Evolutionary conservation across 2,888 invertebrate genomes (phyloP).

Genomic region (Chydorus sphaericus): DNA sequence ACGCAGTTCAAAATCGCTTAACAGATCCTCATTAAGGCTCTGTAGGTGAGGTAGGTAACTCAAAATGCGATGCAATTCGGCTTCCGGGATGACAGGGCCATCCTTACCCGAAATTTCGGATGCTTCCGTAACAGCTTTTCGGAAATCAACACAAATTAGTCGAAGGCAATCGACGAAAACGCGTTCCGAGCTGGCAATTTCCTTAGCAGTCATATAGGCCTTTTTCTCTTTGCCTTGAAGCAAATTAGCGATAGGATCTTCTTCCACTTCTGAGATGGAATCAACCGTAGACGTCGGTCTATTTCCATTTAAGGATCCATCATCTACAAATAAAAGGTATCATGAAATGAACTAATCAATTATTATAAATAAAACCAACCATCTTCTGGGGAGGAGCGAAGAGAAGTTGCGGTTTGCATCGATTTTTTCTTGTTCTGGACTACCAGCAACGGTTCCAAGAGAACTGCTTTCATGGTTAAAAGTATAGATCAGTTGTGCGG

Average conservation of each 20-base stretch:
- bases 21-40: conserved; percentile 36
- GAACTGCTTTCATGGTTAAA: background rate
- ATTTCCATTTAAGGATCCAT: too few species aligned
- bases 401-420: background rate
- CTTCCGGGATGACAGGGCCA: conserved; percentile 28
- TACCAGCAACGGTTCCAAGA: background rate
- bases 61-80: conserved; percentile 32
- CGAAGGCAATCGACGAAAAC: conserved; percentile 39
- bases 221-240: conserved; percentile 25
- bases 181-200: conserved; percentile 38
- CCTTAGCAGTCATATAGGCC: conserved; percentile 35
- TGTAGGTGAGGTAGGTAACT: conserved; percentile 37
- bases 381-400: background rate
- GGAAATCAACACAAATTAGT: conserved; percentile 37
- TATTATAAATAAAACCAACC: background rate
- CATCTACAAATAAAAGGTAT: too few species aligned
- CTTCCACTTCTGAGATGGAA: conserved; percentile 16
- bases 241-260: background rate
- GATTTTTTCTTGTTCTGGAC: too few species aligned
- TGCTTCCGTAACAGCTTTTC: conserved; percentile 27
- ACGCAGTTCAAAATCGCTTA: conserved; percentile 35
- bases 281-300: too few species aligned
- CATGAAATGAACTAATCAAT: background rate
- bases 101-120: conserved; percentile 22
- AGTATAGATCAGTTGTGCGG: background rate